Percentiles rank a stretch among this genome's conserved stretches.
These are phyloP conservation scores for Lasioglossum pauxillum DNA, from an alignment of 2,888 invertebrate genomes.

Conservation along the genomic window DNA sequence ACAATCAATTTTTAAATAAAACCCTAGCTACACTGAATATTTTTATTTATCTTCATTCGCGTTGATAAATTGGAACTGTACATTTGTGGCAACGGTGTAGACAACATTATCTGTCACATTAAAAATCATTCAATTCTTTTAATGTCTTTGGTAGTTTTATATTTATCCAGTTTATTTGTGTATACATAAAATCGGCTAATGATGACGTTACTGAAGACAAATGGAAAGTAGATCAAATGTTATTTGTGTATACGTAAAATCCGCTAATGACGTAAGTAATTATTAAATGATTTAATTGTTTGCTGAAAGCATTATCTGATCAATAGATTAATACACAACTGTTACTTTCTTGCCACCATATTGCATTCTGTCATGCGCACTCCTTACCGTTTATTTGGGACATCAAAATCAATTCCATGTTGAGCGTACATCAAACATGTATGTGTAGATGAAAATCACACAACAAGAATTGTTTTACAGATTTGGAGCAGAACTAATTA, in stretches of 20 bases:
- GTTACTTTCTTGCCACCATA: not conserved
- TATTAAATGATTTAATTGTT: not conserved
- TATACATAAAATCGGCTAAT: no score
- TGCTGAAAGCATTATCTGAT: not conserved
- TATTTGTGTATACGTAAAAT: no score
- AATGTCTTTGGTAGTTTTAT: no score
- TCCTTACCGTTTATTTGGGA: not conserved
- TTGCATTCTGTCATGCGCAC: not conserved
- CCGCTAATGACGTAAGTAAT: not conserved
- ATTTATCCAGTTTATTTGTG: no score
- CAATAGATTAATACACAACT: not conserved
- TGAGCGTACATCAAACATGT: not conserved
- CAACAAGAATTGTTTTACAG: not conserved
- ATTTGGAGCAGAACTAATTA: not conserved
- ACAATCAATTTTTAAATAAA: not conserved
- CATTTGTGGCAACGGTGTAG: not conserved
- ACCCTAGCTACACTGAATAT: not conserved
- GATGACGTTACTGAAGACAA: no score
- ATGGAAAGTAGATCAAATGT: no score
- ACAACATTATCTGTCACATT: not conserved
- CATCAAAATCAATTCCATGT: not conserved
- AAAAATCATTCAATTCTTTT: no score
- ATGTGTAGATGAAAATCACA: not conserved
- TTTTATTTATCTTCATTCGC: not conserved
- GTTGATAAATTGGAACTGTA: not conserved